Evolutionary conservation across 2,888 invertebrate species (phyloP), one percentile per base, ranked within the genome.

Genomic region (Synergus umbraculus): DNA sequence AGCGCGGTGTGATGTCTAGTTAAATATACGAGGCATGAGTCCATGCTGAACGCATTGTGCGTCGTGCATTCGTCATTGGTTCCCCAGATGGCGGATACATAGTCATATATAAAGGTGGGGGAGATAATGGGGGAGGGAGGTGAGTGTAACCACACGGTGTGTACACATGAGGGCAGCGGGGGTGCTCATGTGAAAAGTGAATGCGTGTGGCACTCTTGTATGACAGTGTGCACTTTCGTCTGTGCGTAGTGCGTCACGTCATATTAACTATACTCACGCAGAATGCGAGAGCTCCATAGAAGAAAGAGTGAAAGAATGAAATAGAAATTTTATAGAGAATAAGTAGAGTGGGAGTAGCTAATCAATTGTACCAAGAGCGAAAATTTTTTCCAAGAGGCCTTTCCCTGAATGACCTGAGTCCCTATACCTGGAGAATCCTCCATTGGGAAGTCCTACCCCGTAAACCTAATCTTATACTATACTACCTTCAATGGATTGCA

Each of bases 11-110:
- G n/a, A n/a, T n/a, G n/a, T n/a, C n/a, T n/a, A n/a, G n/a, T 29
- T 69, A 69, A 69, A 69, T 69, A 67, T 44, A 69, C 46, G 67
- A 69, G 67, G 67, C 67, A 46, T 69, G 67, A 69, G 46, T 49
- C 22, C 43, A 44, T n/a, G 41, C 22, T 46, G 46, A 69, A 22
- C 9, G 29, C 46, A 69, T 69, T 69, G 67, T 69, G 67, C 46
- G 67, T 49, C 43, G 13, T 49, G 41, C 43, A 69, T 22, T 69
- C 18, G 8, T 18, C 44, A 54, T 54, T n/a, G 54, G 54, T 54
- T 18, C 49, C 22, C 46, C 29, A 49, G 69, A 69, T 69, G 69
- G 69, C 69, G 69, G 13, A 46, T 54, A 29, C 15, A 8, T 46
- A 22, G 46, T 22, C 22, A 49, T 46, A 44, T 13, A n/a, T 8